Conservation (phyloP, 2,888 invertebrate genomes). For the Pyrocoelia pectoralis region DNA sequence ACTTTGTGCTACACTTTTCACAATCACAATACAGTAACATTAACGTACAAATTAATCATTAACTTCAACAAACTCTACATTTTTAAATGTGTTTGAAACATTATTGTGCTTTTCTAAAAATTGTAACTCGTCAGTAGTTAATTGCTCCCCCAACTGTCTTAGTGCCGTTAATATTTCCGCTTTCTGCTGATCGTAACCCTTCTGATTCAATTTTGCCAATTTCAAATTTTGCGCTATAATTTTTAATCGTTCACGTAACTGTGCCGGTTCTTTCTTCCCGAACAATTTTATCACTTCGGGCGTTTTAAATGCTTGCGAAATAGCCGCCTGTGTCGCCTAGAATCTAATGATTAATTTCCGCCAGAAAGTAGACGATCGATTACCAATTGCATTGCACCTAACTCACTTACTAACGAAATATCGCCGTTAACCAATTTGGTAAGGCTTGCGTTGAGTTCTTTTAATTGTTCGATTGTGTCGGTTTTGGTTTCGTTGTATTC, state of each 20-base stretch:
- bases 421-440: slow-evolving; percentile 71
- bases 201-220: slow-evolving; percentile 65
- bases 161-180: slow-evolving; percentile 62
- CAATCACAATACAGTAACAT: too few species aligned
- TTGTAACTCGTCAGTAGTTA: slow-evolving; percentile 60
- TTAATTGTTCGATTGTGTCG: slow-evolving; percentile 75
- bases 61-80: slow-evolving; percentile 60
- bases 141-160: slow-evolving; percentile 63
- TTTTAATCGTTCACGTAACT: slow-evolving; percentile 66
- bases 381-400: slow-evolving; percentile 73
- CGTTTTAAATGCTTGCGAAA: slow-evolving; percentile 77
- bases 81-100: slow-evolving; percentile 54
- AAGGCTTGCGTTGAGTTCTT: slow-evolving; percentile 72
- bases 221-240: slow-evolving; percentile 69
- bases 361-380: slow-evolving; percentile 11
- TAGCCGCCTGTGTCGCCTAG: slow-evolving; percentile 77
- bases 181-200: slow-evolving; percentile 64
- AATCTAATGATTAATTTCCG: slow-evolving; percentile 31
- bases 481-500: slow-evolving; percentile 74
- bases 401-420: slow-evolving; percentile 70
- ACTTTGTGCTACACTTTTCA: too few species aligned
- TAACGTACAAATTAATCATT: slow-evolving; percentile 48
- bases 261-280: slow-evolving; percentile 73
- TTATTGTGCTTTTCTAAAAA: slow-evolving; percentile 61
- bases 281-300: slow-evolving; percentile 78